These are phyloP conservation scores for Hydriomena furcata DNA, from an alignment of 2,888 invertebrate species.

Conservation along the genomic window DNA sequence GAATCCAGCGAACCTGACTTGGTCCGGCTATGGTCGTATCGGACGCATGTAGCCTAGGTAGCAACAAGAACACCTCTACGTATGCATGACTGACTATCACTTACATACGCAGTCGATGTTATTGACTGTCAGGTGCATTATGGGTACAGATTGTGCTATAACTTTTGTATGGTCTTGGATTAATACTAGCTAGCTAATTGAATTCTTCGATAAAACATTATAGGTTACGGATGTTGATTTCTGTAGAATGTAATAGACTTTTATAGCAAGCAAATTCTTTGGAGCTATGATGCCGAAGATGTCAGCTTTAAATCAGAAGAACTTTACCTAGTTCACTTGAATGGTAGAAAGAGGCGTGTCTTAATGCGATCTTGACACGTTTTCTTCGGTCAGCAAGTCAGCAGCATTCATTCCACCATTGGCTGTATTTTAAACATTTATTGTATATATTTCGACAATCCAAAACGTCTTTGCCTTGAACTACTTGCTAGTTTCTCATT, in stretches of 20 bases:
- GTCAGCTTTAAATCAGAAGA: too few relatives aligned
- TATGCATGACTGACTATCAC: conserved; percentile 23
- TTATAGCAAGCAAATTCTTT: too few relatives aligned
- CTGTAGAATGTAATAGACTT: too few relatives aligned
- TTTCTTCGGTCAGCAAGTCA: background rate
- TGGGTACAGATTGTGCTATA: conserved; percentile 12
- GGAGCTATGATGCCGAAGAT: too few relatives aligned
- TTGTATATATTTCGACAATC: conserved; percentile 11
- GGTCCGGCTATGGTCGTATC: background rate
- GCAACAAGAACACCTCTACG: conserved; percentile 1
- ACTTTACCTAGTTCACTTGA: too few relatives aligned
- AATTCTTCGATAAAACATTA: background rate
- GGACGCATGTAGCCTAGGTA: background rate
- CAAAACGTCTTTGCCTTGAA: conserved; percentile 21
- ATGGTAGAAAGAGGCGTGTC: too few relatives aligned
- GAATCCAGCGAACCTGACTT: background rate
- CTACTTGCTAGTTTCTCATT: conserved; percentile 18
- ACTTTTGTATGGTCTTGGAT: conserved; percentile 3
- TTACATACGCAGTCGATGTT: conserved; percentile 18
- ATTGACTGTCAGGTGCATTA: conserved; percentile 21
- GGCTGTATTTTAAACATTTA: background rate
- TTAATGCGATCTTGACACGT: too few relatives aligned
- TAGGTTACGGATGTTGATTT: too few relatives aligned
- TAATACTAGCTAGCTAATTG: conserved; percentile 3
- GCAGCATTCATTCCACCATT: background rate